phyloP scores from a whole-genome alignment of 2,888 invertebrate genomes.

The Caenorhabditis zanzibari region DNA sequence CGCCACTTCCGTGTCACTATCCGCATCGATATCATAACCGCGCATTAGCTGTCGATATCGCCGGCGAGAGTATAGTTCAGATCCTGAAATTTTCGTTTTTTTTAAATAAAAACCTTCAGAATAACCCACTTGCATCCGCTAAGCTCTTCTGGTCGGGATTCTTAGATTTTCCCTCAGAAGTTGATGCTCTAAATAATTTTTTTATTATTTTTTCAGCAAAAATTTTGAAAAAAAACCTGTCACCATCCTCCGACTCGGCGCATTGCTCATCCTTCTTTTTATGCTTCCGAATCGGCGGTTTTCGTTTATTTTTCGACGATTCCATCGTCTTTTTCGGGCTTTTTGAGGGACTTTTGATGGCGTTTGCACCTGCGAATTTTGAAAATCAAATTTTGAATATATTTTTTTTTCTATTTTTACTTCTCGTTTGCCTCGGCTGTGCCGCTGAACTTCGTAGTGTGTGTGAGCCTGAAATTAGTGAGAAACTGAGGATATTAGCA shows the following conservation, averaged over 20 bases:
- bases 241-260: too few relatives aligned
- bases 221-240: too few relatives aligned
- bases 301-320: too few relatives aligned
- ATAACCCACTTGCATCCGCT: neutral
- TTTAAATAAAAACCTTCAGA: neutral
- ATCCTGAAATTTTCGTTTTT: too few relatives aligned
- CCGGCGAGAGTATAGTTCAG: neutral
- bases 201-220: neutral
- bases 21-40: constrained; percentile 48
- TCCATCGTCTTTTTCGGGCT: too few relatives aligned
- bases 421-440: neutral
- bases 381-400: too few relatives aligned
- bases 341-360: too few relatives aligned
- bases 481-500: constrained; percentile 9
- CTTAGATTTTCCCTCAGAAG: too few relatives aligned
- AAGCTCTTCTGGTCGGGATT: neutral
- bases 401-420: neutral
- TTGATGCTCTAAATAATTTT: neutral
- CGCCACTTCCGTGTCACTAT: constrained; percentile 31
- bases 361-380: too few relatives aligned
- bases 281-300: too few relatives aligned
- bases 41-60: neutral
- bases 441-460: constrained; percentile 14
- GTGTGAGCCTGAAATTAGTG: constrained; percentile 21
- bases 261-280: too few relatives aligned